A percentile compares a stretch with the other conserved stretches of the same genome.
phyloP scores from a whole-genome alignment of 1,140 invertebrate genomes.

The Bombus vancouverensis region DNA sequence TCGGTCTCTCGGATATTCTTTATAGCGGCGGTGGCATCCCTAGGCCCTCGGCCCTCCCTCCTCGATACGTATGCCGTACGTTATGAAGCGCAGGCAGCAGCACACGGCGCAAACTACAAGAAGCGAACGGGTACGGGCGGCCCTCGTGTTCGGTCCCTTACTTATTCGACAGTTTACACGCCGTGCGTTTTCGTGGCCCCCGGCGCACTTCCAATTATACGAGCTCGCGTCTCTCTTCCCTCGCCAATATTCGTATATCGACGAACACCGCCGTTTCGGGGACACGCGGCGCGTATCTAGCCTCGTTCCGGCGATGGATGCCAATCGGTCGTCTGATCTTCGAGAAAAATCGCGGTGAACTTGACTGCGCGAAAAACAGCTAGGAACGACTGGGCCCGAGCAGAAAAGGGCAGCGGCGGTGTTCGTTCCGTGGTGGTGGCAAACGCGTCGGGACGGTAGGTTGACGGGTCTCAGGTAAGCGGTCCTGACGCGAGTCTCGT shows the following conservation, averaged over 20 bases:
- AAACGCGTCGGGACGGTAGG: constrained; percentile 39
- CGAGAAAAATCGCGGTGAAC: no score
- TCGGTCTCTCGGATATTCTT: constrained; percentile 77
- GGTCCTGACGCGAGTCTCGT: constrained; percentile 53
- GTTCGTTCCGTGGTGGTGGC: background rate
- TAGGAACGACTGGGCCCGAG: no score
- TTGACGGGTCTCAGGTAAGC: constrained; percentile 63
- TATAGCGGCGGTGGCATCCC: constrained; percentile 66
- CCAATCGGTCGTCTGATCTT: background rate
- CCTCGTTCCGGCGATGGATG: background rate
- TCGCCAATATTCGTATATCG: background rate
- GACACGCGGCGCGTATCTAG: background rate
- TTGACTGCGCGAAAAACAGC: no score
- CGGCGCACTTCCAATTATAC: background rate
- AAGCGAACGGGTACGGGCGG: constrained; percentile 70
- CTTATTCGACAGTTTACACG: constrained; percentile 82
- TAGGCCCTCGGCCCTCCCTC: background rate
- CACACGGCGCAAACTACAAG: constrained; percentile 71
- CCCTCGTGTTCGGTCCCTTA: constrained; percentile 73
- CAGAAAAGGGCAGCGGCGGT: background rate
- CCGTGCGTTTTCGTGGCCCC: constrained; percentile 67
- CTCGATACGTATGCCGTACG: constrained; percentile 55
- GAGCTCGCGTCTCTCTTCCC: background rate
- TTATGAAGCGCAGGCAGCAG: constrained; percentile 66
- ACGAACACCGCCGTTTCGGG: background rate